Evolutionary conservation across 1,140 invertebrate species (phyloP), one percentile per base, ranked within the genome.

Genomic region (Alviniconcha marisindica): DNA sequence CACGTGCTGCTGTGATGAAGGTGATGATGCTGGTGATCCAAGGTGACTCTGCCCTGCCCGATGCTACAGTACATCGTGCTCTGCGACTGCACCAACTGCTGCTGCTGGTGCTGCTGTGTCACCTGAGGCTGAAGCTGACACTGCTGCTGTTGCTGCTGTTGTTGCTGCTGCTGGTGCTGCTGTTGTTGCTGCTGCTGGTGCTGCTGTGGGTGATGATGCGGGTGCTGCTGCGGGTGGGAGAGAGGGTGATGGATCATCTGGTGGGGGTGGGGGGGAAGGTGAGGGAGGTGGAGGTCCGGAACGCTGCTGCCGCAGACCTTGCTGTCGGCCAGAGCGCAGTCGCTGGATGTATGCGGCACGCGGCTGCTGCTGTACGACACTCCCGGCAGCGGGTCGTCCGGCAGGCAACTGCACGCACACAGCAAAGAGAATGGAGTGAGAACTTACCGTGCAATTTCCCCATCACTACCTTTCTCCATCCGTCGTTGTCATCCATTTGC

Each of bases 301-400:
- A 18, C 33, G n/a, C 44, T 31, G 76, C 76, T 77, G 24, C 21
- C 28, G 76, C 48, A 54, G 31, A n/a, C 5, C 51, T 36, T 56
- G 51, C 31, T 12, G 14, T 36, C 76, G 12, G 44, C 48, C n/a
- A 56, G 48, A 12, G 73, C 38, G 40, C 40, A 76, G 73, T 76
- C 73, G 3, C 14, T 44, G 40, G 44, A 12, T 2, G 76, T 38
- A 42, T n/a, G 36, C 36, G 56, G 79, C n/a, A 60, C 33, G 21
- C 82, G 88, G 5, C 84, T 74, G 28, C 82, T 69, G 69, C 63
- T 85, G 74, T 86, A 89, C 0, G 88, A 86, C 80, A 88, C 85
- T 42, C 86, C 88, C 24, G 86, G 82, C 18, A 89, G 88, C 18
- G 88, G 88, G 5, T 89, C 88, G 44, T 89, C 88, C 73, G 88